Evolutionary conservation across 2,797 vertebrate species (phyloP).

Genomic region (Phyllotis vaccarum): DNA sequence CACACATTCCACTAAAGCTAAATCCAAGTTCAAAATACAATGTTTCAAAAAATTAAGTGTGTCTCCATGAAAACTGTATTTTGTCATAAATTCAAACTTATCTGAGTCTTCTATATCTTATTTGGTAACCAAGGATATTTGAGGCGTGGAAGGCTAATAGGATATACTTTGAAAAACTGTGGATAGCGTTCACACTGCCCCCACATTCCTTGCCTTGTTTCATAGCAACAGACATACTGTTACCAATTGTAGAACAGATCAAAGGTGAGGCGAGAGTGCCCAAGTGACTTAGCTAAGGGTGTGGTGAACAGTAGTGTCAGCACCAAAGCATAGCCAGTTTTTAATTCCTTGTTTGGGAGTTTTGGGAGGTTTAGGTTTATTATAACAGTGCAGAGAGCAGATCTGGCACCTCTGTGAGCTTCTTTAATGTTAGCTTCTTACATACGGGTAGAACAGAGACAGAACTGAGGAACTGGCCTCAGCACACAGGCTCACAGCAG

Average conservation of each 20-base stretch:
- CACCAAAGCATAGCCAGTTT: background rate
- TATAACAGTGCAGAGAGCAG: background rate
- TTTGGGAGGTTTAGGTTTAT: background rate
- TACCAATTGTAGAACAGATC: background rate
- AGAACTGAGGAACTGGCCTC: background rate
- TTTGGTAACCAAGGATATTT: background rate
- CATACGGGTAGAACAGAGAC: background rate
- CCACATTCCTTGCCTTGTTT: background rate
- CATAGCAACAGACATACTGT: background rate
- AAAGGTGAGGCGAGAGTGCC: background rate
- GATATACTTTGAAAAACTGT: background rate
- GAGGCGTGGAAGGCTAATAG: background rate
- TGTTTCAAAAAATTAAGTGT: slow-evolving; percentile 12
- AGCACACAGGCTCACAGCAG: background rate
- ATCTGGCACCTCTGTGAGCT: background rate
- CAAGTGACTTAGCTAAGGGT: background rate
- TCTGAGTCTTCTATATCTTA: background rate
- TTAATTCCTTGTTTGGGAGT: background rate
- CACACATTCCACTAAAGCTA: background rate
- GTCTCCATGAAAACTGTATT: background rate
- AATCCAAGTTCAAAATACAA: slow-evolving; percentile 1
- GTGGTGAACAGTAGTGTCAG: too few species aligned
- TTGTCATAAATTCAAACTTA: slow-evolving; percentile 56
- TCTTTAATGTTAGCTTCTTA: background rate
- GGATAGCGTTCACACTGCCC: background rate